phyloP scores from a whole-genome alignment of 2,888 invertebrate species.

The Hyles lineata region DNA sequence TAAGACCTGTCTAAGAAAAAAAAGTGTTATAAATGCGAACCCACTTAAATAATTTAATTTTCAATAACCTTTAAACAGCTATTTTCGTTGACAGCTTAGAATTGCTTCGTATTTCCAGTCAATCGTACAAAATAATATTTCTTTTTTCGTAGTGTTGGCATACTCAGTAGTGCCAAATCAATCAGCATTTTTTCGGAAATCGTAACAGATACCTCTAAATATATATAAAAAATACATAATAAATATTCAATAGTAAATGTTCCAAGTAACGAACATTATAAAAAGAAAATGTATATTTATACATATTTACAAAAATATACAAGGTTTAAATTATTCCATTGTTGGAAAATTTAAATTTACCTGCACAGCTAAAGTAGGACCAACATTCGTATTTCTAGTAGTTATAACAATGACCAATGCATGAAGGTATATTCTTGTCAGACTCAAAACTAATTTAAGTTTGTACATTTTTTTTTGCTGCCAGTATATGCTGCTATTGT shows the following conservation, averaged over 20 bases:
- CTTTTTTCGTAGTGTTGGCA: too few relatives aligned
- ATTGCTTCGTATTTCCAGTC: too few relatives aligned
- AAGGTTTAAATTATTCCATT: neutral
- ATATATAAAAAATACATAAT: constrained; percentile 5
- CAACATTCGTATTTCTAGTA: too few relatives aligned
- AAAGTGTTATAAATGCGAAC: neutral
- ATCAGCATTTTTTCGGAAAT: neutral
- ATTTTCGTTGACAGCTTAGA: too few relatives aligned
- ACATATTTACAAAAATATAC: constrained; percentile 15
- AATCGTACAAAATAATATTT: too few relatives aligned
- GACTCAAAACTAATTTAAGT: too few relatives aligned
- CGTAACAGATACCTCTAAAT: neutral
- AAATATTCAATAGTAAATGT: neutral
- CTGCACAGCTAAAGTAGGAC: neutral
- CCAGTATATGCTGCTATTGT: too few relatives aligned
- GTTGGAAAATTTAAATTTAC: neutral
- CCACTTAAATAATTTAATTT: neutral
- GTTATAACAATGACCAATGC: too few relatives aligned
- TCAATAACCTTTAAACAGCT: neutral
- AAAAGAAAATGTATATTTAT: neutral
- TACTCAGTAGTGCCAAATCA: too few relatives aligned
- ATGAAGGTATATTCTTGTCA: too few relatives aligned
- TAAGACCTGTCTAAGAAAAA: neutral
- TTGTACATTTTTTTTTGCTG: too few relatives aligned
- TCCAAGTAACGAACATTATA: neutral